A percentile compares a stretch with the other conserved stretches of the same genome.
These are phyloP conservation scores for Gorsachius magnificus DNA, from an alignment of 2,797 vertebrate species.

Conservation along the genomic window DNA sequence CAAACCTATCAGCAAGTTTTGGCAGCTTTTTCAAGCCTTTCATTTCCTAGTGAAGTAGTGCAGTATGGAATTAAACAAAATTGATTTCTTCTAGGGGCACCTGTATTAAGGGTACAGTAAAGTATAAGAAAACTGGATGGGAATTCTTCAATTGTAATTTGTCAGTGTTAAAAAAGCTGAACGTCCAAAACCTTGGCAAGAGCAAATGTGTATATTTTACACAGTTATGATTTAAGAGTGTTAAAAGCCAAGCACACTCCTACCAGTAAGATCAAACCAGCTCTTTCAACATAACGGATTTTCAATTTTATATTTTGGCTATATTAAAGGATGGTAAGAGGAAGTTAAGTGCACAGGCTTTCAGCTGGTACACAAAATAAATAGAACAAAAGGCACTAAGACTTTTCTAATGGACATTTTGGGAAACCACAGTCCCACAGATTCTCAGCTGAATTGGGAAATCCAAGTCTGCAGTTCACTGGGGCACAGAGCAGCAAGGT, in stretches of 20 bases:
- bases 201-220: neutral
- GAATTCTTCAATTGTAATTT: neutral
- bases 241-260: neutral
- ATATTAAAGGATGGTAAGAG: neutral
- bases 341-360: neutral
- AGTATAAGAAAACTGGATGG: neutral
- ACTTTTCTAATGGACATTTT: neutral
- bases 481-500: neutral
- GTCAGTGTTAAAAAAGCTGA: neutral
- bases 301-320: neutral
- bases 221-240: neutral
- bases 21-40: neutral
- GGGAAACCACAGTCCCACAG: neutral
- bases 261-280: neutral
- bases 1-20: neutral
- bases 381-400: neutral
- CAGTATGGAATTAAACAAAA: neutral
- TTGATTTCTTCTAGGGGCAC: neutral
- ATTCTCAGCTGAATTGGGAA: neutral
- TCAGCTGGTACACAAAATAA: conserved; percentile 6
- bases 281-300: neutral
- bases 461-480: neutral
- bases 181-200: neutral
- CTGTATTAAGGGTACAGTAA: neutral
- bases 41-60: neutral